Base-by-base conservation (phyloP, 2,888 invertebrate species). In the Empis stercorea region DNA sequence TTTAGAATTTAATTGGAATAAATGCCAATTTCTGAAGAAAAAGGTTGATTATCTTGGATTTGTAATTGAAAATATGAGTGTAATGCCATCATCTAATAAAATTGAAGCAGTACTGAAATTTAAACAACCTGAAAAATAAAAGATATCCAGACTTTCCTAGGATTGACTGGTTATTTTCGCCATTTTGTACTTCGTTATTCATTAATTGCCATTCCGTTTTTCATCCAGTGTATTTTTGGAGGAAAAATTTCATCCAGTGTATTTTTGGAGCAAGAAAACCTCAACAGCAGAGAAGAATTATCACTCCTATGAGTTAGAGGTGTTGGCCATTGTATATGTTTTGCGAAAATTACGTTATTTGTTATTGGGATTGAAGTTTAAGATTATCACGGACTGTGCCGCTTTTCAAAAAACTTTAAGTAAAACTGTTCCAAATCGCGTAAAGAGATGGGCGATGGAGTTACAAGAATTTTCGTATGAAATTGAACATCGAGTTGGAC, bases 41-140 rank as follows among this genome's bases (percentile, higher is more conserved):
- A 37, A 45, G 42, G 43, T 54, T 2, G 47, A 53, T 27, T 56
- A 53, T 40, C 44, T 54, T 15, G 52, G 53, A 2, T 49, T 52
- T 23, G 16, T 53, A 11, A 52, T 56, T 9, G 50, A 51, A 36
- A 44, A 55, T 32, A 43, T 48, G 3, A 40, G 11, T 10, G 44
- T 62, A 3, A 51, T 44, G 15, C 57, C 57, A 17, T 56, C 57
- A 11, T 46, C 44, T 9, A 37, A 43, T 9, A 61, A 61, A 50
- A 53, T 50, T n/a, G 34, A 47, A 41, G 57, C 57, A 0, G 54
- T 62, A 7, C 10, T 43, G n/a, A 51, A 54, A 2, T 62, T 57
- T 45, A 58, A 55, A 7, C 4, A 20, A 20, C 20, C 20, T 20
- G 4, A 20, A 27, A 9, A 27, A 27, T 9, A 27, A 27, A 4